phyloP scores from a whole-genome alignment of 2,797 vertebrate genomes.

The Enteromius thamalakanensis region DNA sequence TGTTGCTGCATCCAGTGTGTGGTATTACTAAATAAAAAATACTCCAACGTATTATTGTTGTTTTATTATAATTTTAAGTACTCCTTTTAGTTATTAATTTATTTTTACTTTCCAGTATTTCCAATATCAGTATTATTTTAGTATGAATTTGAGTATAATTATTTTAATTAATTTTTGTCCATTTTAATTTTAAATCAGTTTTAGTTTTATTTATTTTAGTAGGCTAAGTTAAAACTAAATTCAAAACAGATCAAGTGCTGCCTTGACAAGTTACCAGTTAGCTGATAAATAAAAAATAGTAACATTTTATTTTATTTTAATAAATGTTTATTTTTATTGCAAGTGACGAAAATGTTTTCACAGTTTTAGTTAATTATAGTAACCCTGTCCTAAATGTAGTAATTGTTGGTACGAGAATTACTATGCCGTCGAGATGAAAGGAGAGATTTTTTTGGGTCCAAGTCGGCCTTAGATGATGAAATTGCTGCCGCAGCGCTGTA shows the following conservation, averaged over 20 bases:
- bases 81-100: neutral
- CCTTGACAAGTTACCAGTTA: neutral
- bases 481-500: constrained; percentile 72
- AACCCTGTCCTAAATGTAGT: constrained; percentile 31
- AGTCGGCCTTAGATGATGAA: constrained; percentile 79
- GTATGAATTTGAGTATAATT: neutral
- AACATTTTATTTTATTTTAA: neutral
- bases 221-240: neutral
- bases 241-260: neutral
- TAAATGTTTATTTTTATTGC: constrained; percentile 3
- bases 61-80: neutral
- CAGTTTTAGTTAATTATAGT: constrained; percentile 16
- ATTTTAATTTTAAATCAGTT: neutral
- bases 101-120: neutral
- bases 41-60: neutral
- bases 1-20: neutral
- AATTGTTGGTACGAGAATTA: constrained; percentile 52
- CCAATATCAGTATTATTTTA: neutral
- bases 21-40: neutral
- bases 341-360: neutral
- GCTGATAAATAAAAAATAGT: neutral
- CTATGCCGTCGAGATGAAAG: constrained; percentile 72
- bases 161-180: neutral
- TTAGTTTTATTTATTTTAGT: neutral
- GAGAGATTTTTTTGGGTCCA: constrained; percentile 69